A percentile compares a stretch with the other conserved stretches of the same genome.
These are phyloP conservation scores for Mylabris sibirica DNA, from an alignment of 2,888 invertebrate genomes.

Conservation along the genomic window DNA sequence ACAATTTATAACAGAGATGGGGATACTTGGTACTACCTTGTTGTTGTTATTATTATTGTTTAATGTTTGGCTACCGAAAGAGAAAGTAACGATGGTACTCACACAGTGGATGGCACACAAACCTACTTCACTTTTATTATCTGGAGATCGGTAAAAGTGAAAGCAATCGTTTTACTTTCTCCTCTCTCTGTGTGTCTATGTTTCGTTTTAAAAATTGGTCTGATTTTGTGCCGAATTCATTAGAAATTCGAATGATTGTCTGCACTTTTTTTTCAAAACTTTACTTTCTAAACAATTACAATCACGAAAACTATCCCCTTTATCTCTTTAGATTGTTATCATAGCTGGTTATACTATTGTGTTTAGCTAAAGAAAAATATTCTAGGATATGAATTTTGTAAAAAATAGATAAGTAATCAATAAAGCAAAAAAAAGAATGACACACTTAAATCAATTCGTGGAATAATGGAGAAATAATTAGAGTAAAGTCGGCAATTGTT, in stretches of 20 bases:
- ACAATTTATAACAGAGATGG: background rate
- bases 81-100: slow-evolving; percentile 36
- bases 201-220: background rate
- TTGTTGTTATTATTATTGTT: background rate
- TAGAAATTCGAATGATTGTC: background rate
- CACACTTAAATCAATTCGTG: no score
- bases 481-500: no score
- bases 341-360: no score
- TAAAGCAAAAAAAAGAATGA: no score
- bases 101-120: slow-evolving; percentile 38
- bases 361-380: no score
- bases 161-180: slow-evolving; percentile 50
- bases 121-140: slow-evolving; percentile 37
- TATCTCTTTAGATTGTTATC: no score
- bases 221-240: slow-evolving; percentile 7
- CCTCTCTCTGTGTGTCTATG: background rate
- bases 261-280: background rate
- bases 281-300: slow-evolving; percentile 5
- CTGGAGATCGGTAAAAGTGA: slow-evolving; percentile 47
- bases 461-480: no score
- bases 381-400: no score
- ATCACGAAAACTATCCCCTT: background rate
- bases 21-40: background rate
- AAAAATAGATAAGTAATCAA: no score
- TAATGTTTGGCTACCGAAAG: slow-evolving; percentile 27